Evolutionary conservation across 2,113 vertebrate genomes (phyloP).

Genomic region (Emydura subglobosa): DNA sequence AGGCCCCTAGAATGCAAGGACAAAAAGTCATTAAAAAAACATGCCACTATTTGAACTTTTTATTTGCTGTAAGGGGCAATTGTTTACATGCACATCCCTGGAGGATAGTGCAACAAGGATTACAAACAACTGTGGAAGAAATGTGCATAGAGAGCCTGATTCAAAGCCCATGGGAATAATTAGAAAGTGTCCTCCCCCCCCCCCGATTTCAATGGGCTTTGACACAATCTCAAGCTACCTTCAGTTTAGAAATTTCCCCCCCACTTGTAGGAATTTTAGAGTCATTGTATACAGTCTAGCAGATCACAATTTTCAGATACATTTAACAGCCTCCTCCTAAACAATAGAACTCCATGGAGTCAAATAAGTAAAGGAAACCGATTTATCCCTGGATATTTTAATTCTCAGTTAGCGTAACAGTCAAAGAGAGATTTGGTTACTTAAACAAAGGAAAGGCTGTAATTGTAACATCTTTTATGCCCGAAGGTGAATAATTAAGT

Average conservation of each 20-base stretch:
- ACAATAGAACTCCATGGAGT: not conserved
- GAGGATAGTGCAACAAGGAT: not conserved
- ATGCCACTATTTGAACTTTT: not conserved
- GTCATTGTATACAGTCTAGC: not conserved
- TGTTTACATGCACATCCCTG: not conserved
- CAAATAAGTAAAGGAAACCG: constrained; percentile 43
- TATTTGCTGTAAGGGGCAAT: not conserved
- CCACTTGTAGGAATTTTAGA: not conserved
- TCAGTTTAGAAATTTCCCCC: not conserved
- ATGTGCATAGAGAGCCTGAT: not conserved
- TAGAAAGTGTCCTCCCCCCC: not conserved
- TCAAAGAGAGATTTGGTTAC: constrained; percentile 53
- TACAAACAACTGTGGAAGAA: not conserved
- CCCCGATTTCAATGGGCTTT: not conserved
- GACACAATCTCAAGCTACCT: not conserved
- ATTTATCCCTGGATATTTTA: constrained; percentile 61
- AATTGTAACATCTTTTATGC: constrained; percentile 64
- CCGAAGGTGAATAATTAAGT: constrained; percentile 72
- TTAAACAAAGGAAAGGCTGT: constrained; percentile 63
- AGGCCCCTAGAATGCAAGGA: not conserved
- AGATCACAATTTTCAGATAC: constrained; percentile 28
- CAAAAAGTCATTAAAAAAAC: not conserved
- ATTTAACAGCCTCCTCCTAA: constrained; percentile 49
- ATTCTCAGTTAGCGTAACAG: constrained; percentile 59
- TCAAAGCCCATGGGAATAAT: not conserved